Percentiles rank a stretch among this genome's conserved stretches.
Evolutionary conservation across 2,797 vertebrate species (phyloP).

Genomic region (Amblyraja radiata): DNA sequence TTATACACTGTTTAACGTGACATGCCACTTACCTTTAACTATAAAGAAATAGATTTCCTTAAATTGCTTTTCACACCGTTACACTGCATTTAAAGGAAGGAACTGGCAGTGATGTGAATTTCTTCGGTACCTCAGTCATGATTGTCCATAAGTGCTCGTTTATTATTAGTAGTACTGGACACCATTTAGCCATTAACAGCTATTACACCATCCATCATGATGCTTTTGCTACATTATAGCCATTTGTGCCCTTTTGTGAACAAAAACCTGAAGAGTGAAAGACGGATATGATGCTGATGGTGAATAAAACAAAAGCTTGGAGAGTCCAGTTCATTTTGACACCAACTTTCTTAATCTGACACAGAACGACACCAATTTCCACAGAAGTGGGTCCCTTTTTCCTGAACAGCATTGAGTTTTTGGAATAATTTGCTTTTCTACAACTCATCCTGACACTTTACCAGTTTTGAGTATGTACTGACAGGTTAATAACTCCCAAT

Average conservation of each 20-base stretch:
- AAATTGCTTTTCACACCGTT: conserved; percentile 37
- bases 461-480: conserved; percentile 55
- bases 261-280: conserved; percentile 42
- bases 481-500: conserved; percentile 69
- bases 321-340: conserved; percentile 36
- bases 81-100: conserved; percentile 42
- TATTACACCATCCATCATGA: conserved; percentile 55
- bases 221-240: conserved; percentile 57
- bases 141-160: conserved; percentile 67
- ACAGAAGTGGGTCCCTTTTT: conserved; percentile 56
- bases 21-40: conserved; percentile 23
- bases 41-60: conserved; percentile 32
- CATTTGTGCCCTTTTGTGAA: conserved; percentile 52
- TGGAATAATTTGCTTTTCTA: conserved; percentile 60
- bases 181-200: conserved; percentile 74
- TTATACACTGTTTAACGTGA: conserved; percentile 6
- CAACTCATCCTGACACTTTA: conserved; percentile 52
- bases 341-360: conserved; percentile 49
- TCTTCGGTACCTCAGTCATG: conserved; percentile 62
- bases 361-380: conserved; percentile 54
- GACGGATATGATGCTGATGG: conserved; percentile 6
- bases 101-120: conserved; percentile 41
- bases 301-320: conserved; percentile 36
- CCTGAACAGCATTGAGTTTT: conserved; percentile 59
- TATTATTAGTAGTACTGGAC: conserved; percentile 73